A percentile compares a stretch with the other conserved stretches of the same genome.
phyloP scores from a whole-genome alignment of 2,888 invertebrate genomes.

The Rambutsinella grinnellia region DNA sequence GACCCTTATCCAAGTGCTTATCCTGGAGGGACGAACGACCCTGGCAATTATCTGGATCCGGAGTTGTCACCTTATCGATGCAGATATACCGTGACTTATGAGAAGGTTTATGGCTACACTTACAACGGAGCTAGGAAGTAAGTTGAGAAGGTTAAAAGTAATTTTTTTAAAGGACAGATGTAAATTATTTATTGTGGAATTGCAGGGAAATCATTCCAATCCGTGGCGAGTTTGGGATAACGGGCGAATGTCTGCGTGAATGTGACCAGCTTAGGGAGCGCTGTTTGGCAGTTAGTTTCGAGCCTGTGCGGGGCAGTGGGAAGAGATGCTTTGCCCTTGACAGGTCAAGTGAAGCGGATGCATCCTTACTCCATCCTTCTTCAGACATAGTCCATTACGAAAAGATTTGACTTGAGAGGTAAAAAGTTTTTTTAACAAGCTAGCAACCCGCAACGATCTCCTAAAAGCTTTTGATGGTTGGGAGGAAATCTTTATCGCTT shows the following conservation, averaged over 20 bases:
- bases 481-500: not conserved
- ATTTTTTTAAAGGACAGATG: too few relatives aligned
- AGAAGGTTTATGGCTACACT: conserved; percentile 69
- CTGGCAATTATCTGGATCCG: conserved; percentile 64
- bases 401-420: conserved; percentile 70
- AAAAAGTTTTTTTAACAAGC: too few relatives aligned
- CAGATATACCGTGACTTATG: conserved; percentile 68
- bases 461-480: not conserved
- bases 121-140: conserved; percentile 68
- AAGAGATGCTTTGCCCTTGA: conserved; percentile 70
- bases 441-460: too few relatives aligned
- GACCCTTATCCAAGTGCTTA: conserved; percentile 62
- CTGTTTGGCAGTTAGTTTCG: conserved; percentile 69
- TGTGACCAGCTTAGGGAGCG: conserved; percentile 68
- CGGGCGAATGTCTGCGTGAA: conserved; percentile 69
- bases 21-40: conserved; percentile 56
- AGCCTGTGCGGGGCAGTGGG: conserved; percentile 68
- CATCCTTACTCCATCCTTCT: conserved; percentile 68
- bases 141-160: conserved; percentile 15
- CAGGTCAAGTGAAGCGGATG: conserved; percentile 68
- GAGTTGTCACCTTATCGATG: conserved; percentile 67
- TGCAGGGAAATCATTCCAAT: conserved; percentile 68
- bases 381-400: conserved; percentile 70
- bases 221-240: conserved; percentile 68
- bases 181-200: conserved; percentile 20